phyloP scores from a whole-genome alignment of 2,797 vertebrate species.

The Notolabrus celidotus region DNA sequence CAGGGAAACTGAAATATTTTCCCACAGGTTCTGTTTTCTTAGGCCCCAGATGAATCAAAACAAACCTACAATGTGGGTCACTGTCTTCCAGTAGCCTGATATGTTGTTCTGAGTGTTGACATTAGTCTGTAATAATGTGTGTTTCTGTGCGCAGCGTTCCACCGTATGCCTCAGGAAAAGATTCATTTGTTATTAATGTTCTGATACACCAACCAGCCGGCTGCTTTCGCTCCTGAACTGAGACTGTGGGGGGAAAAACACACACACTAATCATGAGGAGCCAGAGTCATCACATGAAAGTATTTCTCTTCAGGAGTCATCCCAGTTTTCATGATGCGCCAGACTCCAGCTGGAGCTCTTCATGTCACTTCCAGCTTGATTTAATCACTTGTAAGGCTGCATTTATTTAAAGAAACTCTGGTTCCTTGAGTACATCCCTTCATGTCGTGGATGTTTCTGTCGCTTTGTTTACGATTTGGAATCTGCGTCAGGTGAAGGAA shows the following conservation, averaged over 20 bases:
- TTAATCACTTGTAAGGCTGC: background rate
- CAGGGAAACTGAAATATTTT: conserved; percentile 1
- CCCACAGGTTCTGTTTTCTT: conserved; percentile 4
- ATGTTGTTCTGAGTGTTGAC: too few species aligned
- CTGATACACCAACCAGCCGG: too few species aligned
- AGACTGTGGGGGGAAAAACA: too few species aligned
- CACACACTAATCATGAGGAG: background rate
- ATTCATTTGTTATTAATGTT: too few species aligned
- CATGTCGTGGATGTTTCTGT: background rate
- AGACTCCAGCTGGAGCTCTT: conserved; percentile 23
- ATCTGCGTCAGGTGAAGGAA: background rate
- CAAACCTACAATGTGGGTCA: too few species aligned
- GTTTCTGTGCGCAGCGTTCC: too few species aligned
- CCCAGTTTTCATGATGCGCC: background rate
- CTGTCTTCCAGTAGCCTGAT: too few species aligned
- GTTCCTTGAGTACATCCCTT: background rate
- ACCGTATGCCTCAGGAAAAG: too few species aligned
- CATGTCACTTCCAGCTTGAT: background rate
- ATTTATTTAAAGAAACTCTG: background rate
- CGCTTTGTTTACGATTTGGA: background rate
- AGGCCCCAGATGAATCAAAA: too few species aligned
- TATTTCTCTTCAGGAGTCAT: conserved; percentile 15
- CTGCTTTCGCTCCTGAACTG: too few species aligned
- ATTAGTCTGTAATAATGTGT: too few species aligned
- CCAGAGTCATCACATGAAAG: background rate